Evolutionary conservation across 1,140 invertebrate genomes (phyloP).

Genomic region (Apis mellifera): Amel_HAv3.1 CM009935.2:5394001-5394500

Average conservation of each 20-base stretch:
- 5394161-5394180: conserved; percentile 27
- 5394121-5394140: conserved; percentile 53
- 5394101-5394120: conserved; percentile 13
- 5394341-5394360: conserved; percentile 79
- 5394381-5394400: conserved; percentile 59
- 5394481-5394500: conserved; percentile 68
- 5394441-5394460: conserved; percentile 71
- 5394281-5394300: background rate
- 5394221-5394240: conserved; percentile 2
- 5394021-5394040: conserved; percentile 76
- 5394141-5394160: conserved; percentile 55
- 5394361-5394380: conserved; percentile 72
- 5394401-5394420: conserved; percentile 62
- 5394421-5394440: conserved; percentile 72
- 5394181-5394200: conserved; percentile 47
- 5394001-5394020: conserved; percentile 69
- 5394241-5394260: no score
- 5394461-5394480: conserved; percentile 76
- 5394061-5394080: conserved; percentile 6
- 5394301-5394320: background rate
- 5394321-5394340: conserved; percentile 1
- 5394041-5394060: conserved; percentile 14
- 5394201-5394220: background rate
- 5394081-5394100: conserved; percentile 35
- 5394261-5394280: no score